Base-by-base conservation (phyloP, 2,888 invertebrate genomes). In the Rosalia funebris region DNA sequence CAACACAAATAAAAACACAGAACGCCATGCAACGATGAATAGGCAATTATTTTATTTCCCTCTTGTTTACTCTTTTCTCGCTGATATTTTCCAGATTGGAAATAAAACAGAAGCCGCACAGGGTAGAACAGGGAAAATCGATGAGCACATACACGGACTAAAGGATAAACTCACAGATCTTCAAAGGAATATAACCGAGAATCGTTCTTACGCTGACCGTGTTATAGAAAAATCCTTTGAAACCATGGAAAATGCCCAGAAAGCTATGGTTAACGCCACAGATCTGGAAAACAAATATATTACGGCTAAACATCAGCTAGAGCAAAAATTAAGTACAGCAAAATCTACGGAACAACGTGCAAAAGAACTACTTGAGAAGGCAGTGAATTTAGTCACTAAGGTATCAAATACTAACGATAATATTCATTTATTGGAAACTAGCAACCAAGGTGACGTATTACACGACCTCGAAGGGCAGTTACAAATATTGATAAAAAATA, bases 61-160 rank as follows among this genome's bases (percentile, higher is more conserved):
- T n/a, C n/a, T n/a, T n/a, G n/a, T n/a, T n/a, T n/a, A n/a, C n/a
- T n/a, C n/a, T n/a, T n/a, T n/a, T n/a, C n/a, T n/a, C n/a, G n/a
- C n/a, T n/a, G n/a, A n/a, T n/a, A 50, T 61, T 63, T 77, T 83
- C 59, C 83, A 96, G 84, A 96, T 97, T 79, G 89, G 90, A 19
- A 85, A 86, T 63, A 91, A 93, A 82, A 95, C 94, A 0, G 87
- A 86, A 58, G 88, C 89, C 65, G 95, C 95, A 0, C 91, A 92
- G 73, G 86, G 85, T 55, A 91, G 91, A 72, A 92, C 96, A 0
- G 90, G 90, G 68, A 87, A 88, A 67, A 95, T 95, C 0, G 87
- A 90, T 42, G 83, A 85, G n/a, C 88, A 91, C 69, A 92, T 97
- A 0, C 88, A 89, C 41, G 82, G 84, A 3, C 81, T 97, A 60